Evolutionary conservation across 2,797 vertebrate species (phyloP), one percentile per base, ranked within the genome.

Genomic region (Pangasius sanitwongsei): DNA sequence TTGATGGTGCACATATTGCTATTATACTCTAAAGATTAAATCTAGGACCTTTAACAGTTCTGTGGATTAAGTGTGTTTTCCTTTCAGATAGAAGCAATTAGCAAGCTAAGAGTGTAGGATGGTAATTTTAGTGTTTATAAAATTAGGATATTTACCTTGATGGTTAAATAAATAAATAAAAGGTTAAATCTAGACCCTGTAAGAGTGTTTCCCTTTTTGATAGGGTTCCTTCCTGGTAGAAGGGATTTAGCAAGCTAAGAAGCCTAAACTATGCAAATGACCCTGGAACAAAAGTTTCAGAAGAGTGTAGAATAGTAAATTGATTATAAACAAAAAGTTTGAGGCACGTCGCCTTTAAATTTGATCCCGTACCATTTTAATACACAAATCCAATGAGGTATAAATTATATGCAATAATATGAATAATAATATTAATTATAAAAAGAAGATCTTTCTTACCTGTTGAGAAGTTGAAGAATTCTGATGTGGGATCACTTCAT

Each of bases 391-490:
- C 23, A 69, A 0, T 8, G 8, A 28, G 55, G 41, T 61, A 41
- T 28, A 6, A 23, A 82, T 81, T 57, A 57, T 25, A 44, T 3
- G 63, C 12, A 82, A 61, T 41, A 13, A 82, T 13, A 82, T 12
- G 11, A 37, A 37, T 37, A 82, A 37, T 15, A 82, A 41, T 15
- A 41, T 57, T 12, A 28, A n/a, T 44, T 6, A 28, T 31, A 57
- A 85, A 25, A 53, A 69, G 16, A 50, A 12, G 31, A 34, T 7
- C 53, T 34, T 3, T 37, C 63, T 69, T 70, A 89, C 88, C 88
- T 18, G 25, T 48, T 69, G 48, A 13, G 59, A 25, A 12, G 25
- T 65, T 65, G 1, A 48, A 69, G 50, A 80, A 57, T 57, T 83
- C 25, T 65, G 23, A 37, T 11, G 28, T 55, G n/a, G n/a, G 7